These are phyloP conservation scores for Echiichthys vipera DNA, from an alignment of 2,797 vertebrate genomes.

Conservation along the genomic window DNA sequence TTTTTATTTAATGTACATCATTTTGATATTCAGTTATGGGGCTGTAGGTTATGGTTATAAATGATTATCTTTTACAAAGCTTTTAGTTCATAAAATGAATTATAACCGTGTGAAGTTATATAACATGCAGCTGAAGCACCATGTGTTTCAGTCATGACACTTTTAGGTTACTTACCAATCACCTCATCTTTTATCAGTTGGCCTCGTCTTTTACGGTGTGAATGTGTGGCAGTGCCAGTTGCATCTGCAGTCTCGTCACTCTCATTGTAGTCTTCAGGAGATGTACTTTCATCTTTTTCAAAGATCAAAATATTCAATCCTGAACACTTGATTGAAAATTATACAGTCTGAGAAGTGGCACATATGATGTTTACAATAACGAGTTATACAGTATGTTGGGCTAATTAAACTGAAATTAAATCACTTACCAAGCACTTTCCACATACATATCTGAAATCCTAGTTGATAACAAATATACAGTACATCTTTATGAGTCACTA, in stretches of 20 bases:
- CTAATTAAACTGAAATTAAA: neutral
- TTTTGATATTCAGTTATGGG: too few relatives aligned
- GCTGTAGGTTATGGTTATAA: neutral
- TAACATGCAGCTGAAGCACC: neutral
- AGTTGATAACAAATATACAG: too few relatives aligned
- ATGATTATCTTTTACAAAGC: neutral
- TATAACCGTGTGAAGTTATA: neutral
- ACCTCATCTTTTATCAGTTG: conserved; percentile 57
- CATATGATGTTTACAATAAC: neutral
- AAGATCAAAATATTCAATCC: neutral
- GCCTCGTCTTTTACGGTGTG: conserved; percentile 54
- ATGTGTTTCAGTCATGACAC: neutral
- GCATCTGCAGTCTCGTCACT: conserved; percentile 27
- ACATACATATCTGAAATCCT: too few relatives aligned
- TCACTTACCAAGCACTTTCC: neutral
- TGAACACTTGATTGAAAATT: neutral
- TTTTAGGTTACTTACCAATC: conserved; percentile 59
- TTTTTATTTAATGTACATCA: neutral
- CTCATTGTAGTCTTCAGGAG: conserved; percentile 9
- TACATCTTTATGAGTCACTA: neutral
- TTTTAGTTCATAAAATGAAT: neutral
- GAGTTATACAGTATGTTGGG: neutral
- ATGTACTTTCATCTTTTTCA: conserved; percentile 40
- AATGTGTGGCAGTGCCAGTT: neutral
- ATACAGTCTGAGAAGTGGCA: neutral